phyloP scores from a whole-genome alignment of 1,140 invertebrate genomes.

The Plodia interpunctella region DNA sequence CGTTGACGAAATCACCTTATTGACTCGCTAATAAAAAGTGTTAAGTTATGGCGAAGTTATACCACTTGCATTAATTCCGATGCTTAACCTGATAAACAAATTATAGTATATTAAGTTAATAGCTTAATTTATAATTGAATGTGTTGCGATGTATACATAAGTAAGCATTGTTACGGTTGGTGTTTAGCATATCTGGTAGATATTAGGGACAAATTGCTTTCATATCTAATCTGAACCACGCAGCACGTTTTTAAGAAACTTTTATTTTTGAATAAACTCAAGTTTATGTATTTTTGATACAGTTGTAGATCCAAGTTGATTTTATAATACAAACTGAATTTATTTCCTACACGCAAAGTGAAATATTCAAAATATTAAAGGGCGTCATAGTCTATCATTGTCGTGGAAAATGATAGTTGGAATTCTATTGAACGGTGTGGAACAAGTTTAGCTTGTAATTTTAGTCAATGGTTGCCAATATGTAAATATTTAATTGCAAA shows the following conservation, averaged over 20 bases:
- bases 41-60: slow-evolving; percentile 74
- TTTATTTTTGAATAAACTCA: background rate
- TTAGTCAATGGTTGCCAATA: slow-evolving; percentile 16
- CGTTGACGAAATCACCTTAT: slow-evolving; percentile 67
- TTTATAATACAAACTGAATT: too few species aligned
- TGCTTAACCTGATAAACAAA: slow-evolving; percentile 77
- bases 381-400: slow-evolving; percentile 10
- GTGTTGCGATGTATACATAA: slow-evolving; percentile 62
- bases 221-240: background rate
- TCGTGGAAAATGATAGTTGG: background rate
- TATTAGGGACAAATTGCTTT: slow-evolving; percentile 56
- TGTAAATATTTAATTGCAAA: background rate
- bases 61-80: slow-evolving; percentile 75
- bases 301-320: too few species aligned
- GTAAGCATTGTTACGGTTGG: slow-evolving; percentile 63
- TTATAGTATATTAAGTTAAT: slow-evolving; percentile 75
- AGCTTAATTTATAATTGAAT: slow-evolving; percentile 77
- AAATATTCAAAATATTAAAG: slow-evolving; percentile 12
- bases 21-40: slow-evolving; percentile 73
- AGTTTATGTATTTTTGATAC: background rate
- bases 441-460: slow-evolving; percentile 33
- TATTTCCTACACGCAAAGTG: background rate
- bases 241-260: background rate
- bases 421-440: background rate
- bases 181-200: slow-evolving; percentile 50